Evolutionary conservation across 2,888 invertebrate genomes (phyloP), one percentile per base, ranked within the genome.

Genomic region (Drosophila falleni): DNA sequence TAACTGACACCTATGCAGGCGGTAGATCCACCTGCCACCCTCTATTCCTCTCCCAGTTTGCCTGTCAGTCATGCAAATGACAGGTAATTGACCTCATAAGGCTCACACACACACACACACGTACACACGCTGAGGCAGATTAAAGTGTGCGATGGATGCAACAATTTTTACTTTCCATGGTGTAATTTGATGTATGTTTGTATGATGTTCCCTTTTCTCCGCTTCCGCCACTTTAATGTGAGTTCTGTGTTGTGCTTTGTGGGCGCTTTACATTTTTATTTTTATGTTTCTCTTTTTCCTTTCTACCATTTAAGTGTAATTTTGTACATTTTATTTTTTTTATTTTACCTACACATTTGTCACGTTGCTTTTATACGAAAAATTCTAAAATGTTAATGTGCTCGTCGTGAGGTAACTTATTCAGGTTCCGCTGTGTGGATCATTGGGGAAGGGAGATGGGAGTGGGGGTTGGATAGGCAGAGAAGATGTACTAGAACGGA

Each of bases 1-100:
- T 70, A 85, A 87, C 71, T 85, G 84, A 89, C 88, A 89, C 89
- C 88, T 65, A 37, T 41, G 42, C 46, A 56, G 51, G 46, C 53
- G 16, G 51, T n/a, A 41, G 54, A 42, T 37, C 62, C 63, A 50
- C 16, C 23, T 23, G 16, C 19, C 33, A 1, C 44, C 65, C 50
- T 19, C 41, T 11, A 9, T n/a, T 39, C 51, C 37, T 4, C 19
- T 11, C 42, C 61, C 46, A 19, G 50, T 59, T 49, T 47, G 55
- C 46, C 60, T 79, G 56, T 64, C 72, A 84, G 70, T 89, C 87
- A 84, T 89, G 84, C 82, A 84, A 84, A 89, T 84, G 89, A 86
- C 89, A 86, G 89, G 86, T 86, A 86, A 86, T 86, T 86, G 86
- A 86, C 86, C 86, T 76, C 83, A 86, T 81, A 87, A 89, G 79